Evolutionary conservation across 2,113 vertebrate genomes (phyloP).

Genomic region (Larimichthys crocea): DNA sequence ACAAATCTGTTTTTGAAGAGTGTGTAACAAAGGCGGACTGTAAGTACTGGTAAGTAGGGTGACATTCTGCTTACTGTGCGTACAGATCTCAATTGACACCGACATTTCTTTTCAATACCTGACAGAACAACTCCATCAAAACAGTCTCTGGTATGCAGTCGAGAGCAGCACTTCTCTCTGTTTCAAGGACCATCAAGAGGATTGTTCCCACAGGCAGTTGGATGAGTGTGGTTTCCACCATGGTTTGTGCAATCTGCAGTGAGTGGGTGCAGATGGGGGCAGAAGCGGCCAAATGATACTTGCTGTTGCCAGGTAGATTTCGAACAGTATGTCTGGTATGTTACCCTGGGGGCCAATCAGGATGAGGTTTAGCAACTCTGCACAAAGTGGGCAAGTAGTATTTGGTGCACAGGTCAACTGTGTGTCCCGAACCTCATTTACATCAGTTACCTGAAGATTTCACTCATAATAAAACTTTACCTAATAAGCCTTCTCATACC

Average conservation of each 20-base stretch:
- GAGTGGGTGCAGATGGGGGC: conserved; percentile 2
- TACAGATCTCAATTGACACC: conserved; percentile 15
- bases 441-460: not conserved
- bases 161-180: conserved; percentile 32
- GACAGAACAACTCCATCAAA: conserved; percentile 5
- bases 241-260: conserved; percentile 20
- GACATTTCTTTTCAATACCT: conserved; percentile 8
- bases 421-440: not conserved
- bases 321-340: conserved; percentile 21
- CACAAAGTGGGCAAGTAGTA: not conserved
- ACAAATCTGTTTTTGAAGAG: not conserved
- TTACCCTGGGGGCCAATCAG: conserved; percentile 3
- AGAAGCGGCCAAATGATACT: not conserved
- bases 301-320: conserved; percentile 45
- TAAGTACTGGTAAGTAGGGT: not conserved
- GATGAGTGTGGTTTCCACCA: conserved; percentile 17
- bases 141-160: conserved; percentile 6
- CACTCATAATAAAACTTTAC: not conserved
- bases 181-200: conserved; percentile 42
- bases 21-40: not conserved
- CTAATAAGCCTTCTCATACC: not conserved
- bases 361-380: conserved; percentile 3
- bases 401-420: not conserved
- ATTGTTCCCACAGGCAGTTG: conserved; percentile 11
- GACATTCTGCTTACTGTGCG: not conserved